These are phyloP conservation scores for Stylophora pistillata DNA, from an alignment of 64 coral and sea anemone genomes.

Conservation along the genomic window DNA sequence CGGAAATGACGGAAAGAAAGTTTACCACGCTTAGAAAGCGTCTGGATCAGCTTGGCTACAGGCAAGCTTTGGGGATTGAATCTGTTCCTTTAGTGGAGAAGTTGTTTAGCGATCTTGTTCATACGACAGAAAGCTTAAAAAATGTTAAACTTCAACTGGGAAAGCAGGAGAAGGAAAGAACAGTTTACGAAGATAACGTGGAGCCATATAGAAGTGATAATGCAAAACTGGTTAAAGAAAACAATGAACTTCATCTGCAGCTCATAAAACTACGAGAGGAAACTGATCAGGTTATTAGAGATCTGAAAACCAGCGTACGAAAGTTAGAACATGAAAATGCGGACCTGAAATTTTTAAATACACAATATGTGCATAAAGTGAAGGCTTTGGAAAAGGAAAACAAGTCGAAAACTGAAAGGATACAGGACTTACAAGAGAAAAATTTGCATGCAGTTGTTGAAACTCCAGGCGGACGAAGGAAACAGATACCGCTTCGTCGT, in stretches of 20 bases:
- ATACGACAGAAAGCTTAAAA: constrained; percentile 99
- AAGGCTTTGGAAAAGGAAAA: constrained; percentile 96
- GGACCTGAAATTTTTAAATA: constrained; percentile 98
- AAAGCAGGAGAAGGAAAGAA: constrained; percentile 80
- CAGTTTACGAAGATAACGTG: constrained; percentile 84
- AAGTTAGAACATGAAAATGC: constrained; percentile 99
- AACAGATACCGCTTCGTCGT: constrained; percentile 91
- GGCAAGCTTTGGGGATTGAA: constrained; percentile 97
- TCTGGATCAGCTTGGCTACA: constrained; percentile 95
- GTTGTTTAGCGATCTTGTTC: constrained; percentile 97
- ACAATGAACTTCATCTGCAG: constrained; percentile 97
- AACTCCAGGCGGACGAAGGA: constrained; percentile 92
- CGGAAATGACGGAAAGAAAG: constrained; percentile 88
- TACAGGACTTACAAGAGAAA: constrained; percentile 92
- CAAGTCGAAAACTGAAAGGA: constrained; percentile 89
- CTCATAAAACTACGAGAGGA: constrained; percentile 94
- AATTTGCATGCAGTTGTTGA: constrained; percentile 99
- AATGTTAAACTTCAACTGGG: constrained; percentile 91
- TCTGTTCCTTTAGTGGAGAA: constrained; percentile 98
- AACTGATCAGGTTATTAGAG: constrained; percentile 78
- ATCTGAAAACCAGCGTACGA: constrained; percentile 89
- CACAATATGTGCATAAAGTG: constrained; percentile 99
- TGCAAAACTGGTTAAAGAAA: constrained; percentile 96
- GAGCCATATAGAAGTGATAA: constrained; percentile 99
- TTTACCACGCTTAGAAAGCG: constrained; percentile 99